Percentiles rank a stretch among this genome's conserved stretches.
These are phyloP conservation scores for Zoroaster sp. DNA, from an alignment of 53 echinoderm and acorn worm genomes.

Conservation along the genomic window DNA sequence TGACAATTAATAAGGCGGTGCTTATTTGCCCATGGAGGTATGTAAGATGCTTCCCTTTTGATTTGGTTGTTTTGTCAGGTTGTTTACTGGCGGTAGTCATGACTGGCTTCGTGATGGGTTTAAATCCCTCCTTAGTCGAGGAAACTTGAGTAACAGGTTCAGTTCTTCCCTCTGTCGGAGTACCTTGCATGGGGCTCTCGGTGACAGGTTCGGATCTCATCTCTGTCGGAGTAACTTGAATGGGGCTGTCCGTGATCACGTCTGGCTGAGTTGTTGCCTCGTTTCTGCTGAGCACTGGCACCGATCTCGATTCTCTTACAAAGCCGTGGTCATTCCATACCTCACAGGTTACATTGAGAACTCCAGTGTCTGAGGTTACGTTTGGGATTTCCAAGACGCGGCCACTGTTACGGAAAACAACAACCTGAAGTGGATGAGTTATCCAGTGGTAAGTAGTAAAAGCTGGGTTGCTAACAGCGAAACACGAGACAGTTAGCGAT, in stretches of 20 bases:
- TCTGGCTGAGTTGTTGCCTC: not conserved
- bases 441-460: constrained; percentile 23
- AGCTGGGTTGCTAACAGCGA: constrained; percentile 23
- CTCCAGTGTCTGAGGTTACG: constrained; percentile 14
- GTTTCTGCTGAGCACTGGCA: not conserved
- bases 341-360: constrained; percentile 52
- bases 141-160: not conserved
- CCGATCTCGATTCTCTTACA: not conserved
- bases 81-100: not conserved
- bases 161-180: not conserved
- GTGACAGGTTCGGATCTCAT: not conserved
- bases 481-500: not conserved
- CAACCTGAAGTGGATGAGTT: constrained; percentile 5
- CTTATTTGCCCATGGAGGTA: not conserved
- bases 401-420: not conserved
- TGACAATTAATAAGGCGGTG: not conserved
- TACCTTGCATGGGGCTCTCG: not conserved
- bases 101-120: not conserved
- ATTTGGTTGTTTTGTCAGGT: not conserved
- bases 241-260: not conserved
- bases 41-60: not conserved
- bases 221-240: not conserved
- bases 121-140: not conserved
- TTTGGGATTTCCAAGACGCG: constrained; percentile 21
- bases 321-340: constrained; percentile 43